Evolutionary conservation across 1,140 invertebrate species (phyloP).

Genomic region (Drosophila nasuta): DNA sequence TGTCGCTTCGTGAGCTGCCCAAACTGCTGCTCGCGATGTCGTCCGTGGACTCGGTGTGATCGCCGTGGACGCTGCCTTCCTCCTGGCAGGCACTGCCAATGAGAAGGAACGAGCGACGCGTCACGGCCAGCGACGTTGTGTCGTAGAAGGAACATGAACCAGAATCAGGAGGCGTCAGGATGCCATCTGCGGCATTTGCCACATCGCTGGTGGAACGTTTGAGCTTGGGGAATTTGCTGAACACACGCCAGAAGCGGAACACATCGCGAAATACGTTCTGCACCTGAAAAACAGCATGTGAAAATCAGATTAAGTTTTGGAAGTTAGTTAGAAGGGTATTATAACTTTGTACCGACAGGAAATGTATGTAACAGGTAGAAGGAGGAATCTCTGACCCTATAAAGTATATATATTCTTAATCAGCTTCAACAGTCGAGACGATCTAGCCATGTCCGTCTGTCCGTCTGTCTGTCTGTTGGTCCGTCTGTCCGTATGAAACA

Average conservation of each 20-base stretch:
- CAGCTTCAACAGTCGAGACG: too few relatives aligned
- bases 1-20: constrained; percentile 65
- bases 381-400: too few relatives aligned
- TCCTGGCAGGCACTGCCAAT: constrained; percentile 73
- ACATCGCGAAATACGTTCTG: constrained; percentile 89
- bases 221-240: constrained; percentile 88
- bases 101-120: constrained; percentile 77
- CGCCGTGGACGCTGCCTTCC: constrained; percentile 57
- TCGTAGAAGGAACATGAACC: constrained; percentile 77
- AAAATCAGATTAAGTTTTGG: too few relatives aligned
- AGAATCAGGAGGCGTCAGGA: constrained; percentile 72
- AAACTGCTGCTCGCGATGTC: constrained; percentile 73
- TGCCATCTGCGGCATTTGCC: constrained; percentile 64
- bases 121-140: constrained; percentile 55
- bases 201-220: constrained; percentile 87
- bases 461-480: too few relatives aligned
- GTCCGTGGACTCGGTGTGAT: constrained; percentile 78
- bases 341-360: too few relatives aligned
- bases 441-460: too few relatives aligned
- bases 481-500: too few relatives aligned
- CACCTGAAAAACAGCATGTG: constrained; percentile 85
- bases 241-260: constrained; percentile 89
- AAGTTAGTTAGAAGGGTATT: too few relatives aligned
- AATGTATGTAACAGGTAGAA: too few relatives aligned
- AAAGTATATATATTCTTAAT: too few relatives aligned